Percentiles rank a stretch among this genome's conserved stretches.
These are phyloP conservation scores for Myotis vivesi DNA, from an alignment of 2,797 vertebrate genomes.

Conservation along the genomic window DNA sequence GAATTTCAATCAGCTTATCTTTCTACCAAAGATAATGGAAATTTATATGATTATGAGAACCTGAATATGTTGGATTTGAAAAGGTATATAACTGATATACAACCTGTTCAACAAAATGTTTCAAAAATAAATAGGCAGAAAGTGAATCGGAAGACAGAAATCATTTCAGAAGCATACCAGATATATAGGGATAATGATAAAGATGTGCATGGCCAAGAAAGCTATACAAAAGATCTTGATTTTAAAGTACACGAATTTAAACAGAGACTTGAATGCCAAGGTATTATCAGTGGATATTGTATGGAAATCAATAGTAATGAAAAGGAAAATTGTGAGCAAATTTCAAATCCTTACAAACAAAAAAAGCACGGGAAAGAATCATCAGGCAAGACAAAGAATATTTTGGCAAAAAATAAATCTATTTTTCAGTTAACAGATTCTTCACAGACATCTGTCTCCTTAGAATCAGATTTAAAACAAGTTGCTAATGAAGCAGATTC, in stretches of 20 bases:
- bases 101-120: slow-evolving; percentile 34
- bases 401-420: slow-evolving; percentile 60
- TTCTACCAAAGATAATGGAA: slow-evolving; percentile 20
- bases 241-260: slow-evolving; percentile 43
- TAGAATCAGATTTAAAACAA: slow-evolving; percentile 57
- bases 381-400: slow-evolving; percentile 27
- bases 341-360: slow-evolving; percentile 23
- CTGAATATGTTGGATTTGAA: slow-evolving; percentile 49
- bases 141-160: slow-evolving; percentile 60
- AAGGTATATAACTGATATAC: slow-evolving; percentile 1
- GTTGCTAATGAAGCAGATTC: background rate
- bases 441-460: background rate
- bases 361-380: slow-evolving; percentile 59
- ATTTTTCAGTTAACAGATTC: slow-evolving; percentile 52
- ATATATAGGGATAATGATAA: slow-evolving; percentile 3
- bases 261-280: slow-evolving; percentile 55
- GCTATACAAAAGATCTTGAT: slow-evolving; percentile 37
- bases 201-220: slow-evolving; percentile 18
- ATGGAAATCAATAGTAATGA: slow-evolving; percentile 49
- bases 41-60: slow-evolving; percentile 8
- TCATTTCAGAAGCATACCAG: slow-evolving; percentile 61
- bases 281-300: slow-evolving; percentile 6
- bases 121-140: slow-evolving; percentile 48
- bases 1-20: slow-evolving; percentile 48
- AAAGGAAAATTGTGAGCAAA: slow-evolving; percentile 34